Evolutionary conservation across 2,888 invertebrate genomes (phyloP).

Genomic region (Meteorus cinctellus): DNA sequence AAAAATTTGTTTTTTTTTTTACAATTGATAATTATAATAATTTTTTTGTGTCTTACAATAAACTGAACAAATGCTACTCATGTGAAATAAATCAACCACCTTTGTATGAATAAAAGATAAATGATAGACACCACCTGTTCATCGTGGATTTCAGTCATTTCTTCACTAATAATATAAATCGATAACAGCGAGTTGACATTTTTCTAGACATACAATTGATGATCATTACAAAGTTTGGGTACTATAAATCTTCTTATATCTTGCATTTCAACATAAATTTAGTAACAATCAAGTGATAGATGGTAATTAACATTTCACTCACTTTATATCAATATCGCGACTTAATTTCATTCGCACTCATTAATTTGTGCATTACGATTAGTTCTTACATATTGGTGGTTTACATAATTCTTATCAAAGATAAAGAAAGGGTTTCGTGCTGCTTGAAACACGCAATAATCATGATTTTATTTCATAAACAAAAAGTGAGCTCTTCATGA

Average conservation of each 20-base stretch:
- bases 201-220: constrained; percentile 24
- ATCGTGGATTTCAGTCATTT: constrained; percentile 65
- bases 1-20: constrained; percentile 55
- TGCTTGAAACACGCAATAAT: not conserved
- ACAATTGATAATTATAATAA: constrained; percentile 71
- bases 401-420: not conserved
- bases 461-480: not conserved
- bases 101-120: too few species aligned
- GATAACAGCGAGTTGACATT: constrained; percentile 27
- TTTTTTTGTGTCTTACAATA: constrained; percentile 70
- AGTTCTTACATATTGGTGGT: not conserved
- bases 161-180: constrained; percentile 47
- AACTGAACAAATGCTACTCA: constrained; percentile 64
- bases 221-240: constrained; percentile 13
- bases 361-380: constrained; percentile 1
- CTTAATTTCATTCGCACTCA: constrained; percentile 36
- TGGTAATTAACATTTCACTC: constrained; percentile 46
- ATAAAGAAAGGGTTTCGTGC: not conserved
- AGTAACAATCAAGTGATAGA: constrained; percentile 34
- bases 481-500: not conserved
- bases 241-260: not conserved
- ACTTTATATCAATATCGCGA: constrained; percentile 43
- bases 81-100: too few species aligned
- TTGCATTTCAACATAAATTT: constrained; percentile 22
- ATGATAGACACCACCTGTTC: constrained; percentile 68